Conservation (phyloP, 2,888 invertebrate species). For the Tipula unca region DNA sequence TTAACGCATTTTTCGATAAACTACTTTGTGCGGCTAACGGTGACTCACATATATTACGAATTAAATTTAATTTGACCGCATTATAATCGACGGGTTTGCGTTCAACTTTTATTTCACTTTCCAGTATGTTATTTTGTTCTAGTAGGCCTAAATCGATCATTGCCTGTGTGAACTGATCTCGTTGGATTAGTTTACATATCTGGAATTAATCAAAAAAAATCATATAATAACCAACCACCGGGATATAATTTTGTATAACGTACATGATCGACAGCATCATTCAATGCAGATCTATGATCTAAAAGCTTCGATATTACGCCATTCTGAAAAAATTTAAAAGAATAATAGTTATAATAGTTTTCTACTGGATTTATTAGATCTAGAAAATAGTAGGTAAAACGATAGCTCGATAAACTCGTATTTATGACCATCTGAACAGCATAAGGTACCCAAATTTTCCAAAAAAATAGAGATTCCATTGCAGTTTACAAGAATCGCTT, state of each 20-base stretch:
- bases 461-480: no score
- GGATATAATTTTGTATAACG: neutral
- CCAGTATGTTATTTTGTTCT: slow-evolving; percentile 34
- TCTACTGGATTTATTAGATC: neutral
- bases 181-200: slow-evolving; percentile 50
- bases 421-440: no score
- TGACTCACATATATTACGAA: slow-evolving; percentile 53
- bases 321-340: slow-evolving; percentile 35
- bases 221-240: neutral
- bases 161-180: slow-evolving; percentile 53
- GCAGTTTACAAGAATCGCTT: no score
- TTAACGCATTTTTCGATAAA: slow-evolving; percentile 49
- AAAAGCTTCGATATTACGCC: slow-evolving; percentile 46
- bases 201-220: slow-evolving; percentile 21
- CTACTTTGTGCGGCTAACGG: slow-evolving; percentile 48
- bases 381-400: neutral
- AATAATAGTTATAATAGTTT: neutral
- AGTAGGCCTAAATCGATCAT: slow-evolving; percentile 49
- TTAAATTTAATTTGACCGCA: slow-evolving; percentile 42
- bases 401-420: no score
- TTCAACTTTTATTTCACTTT: slow-evolving; percentile 29
- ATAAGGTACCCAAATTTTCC: no score
- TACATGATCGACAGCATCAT: slow-evolving; percentile 45
- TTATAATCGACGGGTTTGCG: slow-evolving; percentile 33
- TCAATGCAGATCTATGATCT: slow-evolving; percentile 44